phyloP scores from a whole-genome alignment of 2,888 invertebrate genomes.

The Andrena flavipes region DNA sequence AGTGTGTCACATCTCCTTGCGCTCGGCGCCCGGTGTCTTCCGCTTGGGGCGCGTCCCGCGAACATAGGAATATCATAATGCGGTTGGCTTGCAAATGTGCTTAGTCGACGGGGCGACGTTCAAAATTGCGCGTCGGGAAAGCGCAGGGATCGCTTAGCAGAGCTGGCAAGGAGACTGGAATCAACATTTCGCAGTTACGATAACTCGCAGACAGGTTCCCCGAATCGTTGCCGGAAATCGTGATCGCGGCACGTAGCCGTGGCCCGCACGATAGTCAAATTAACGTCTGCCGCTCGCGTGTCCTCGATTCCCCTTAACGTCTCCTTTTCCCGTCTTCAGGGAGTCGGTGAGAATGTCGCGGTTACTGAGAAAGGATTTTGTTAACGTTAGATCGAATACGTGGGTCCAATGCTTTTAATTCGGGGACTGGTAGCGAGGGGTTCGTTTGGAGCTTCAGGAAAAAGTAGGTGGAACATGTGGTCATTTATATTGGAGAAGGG shows the following conservation, averaged over 20 bases:
- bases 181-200: conserved; percentile 7
- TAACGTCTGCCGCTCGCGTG: conserved; percentile 41
- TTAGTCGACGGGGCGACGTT: conserved; percentile 60
- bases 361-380: conserved; percentile 5
- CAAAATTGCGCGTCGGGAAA: conserved; percentile 51
- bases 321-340: not conserved
- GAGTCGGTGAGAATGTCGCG: conserved; percentile 3
- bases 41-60: conserved; percentile 4
- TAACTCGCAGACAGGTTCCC: conserved; percentile 36
- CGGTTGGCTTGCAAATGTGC: conserved; percentile 65
- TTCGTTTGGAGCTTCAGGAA: not conserved
- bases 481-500: no score
- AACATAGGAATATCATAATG: conserved; percentile 67
- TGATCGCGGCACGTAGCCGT: conserved; percentile 37
- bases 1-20: conserved; percentile 70
- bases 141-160: conserved; percentile 21
- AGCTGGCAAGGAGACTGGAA: not conserved
- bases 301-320: not conserved
- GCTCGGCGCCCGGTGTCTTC: conserved; percentile 35
- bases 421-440: not conserved
- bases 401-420: not conserved
- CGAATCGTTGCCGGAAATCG: conserved; percentile 42
- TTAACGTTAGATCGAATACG: conserved; percentile 2
- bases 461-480: not conserved
- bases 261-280: conserved; percentile 29